A percentile compares a stretch with the other conserved stretches of the same genome.
Evolutionary conservation across 2,797 vertebrate genomes (phyloP).

Genomic region (Chelon labrosus): DNA sequence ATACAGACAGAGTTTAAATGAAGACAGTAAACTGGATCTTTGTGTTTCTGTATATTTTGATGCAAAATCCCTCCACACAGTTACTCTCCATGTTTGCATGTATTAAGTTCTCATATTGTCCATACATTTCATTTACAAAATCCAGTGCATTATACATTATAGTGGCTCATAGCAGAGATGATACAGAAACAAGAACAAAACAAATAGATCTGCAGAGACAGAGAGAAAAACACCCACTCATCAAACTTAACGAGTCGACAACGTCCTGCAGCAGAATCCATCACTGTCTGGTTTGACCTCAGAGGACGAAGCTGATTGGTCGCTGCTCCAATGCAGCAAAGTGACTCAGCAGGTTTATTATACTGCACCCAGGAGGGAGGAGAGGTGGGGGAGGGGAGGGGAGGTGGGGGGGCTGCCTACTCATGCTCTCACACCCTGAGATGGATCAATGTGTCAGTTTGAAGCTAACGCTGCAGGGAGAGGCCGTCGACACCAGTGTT

Average conservation of each 20-base stretch:
- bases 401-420: not conserved
- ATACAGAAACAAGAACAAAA: not conserved
- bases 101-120: not conserved
- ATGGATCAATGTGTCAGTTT: not conserved
- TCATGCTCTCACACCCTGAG: not conserved
- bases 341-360: conserved; percentile 70
- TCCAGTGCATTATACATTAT: not conserved
- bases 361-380: conserved; percentile 29
- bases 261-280: conserved; percentile 2
- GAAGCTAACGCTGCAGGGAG: not conserved
- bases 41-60: conserved; percentile 53
- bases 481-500: not conserved
- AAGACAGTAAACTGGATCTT: conserved; percentile 18
- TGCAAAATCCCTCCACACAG: conserved; percentile 45
- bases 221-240: not conserved
- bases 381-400: no score
- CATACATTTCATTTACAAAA: not conserved
- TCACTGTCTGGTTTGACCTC: conserved; percentile 20
- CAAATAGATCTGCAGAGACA: not conserved
- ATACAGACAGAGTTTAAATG: no score
- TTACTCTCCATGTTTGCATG: conserved; percentile 6
- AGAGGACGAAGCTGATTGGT: conserved; percentile 47
- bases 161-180: not conserved
- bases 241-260: not conserved
- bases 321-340: conserved; percentile 65